A percentile compares a stretch with the other conserved stretches of the same genome.
These are phyloP conservation scores for Drosophila parabipectinata DNA, from an alignment of 1,140 invertebrate genomes.

Conservation along the genomic window DNA sequence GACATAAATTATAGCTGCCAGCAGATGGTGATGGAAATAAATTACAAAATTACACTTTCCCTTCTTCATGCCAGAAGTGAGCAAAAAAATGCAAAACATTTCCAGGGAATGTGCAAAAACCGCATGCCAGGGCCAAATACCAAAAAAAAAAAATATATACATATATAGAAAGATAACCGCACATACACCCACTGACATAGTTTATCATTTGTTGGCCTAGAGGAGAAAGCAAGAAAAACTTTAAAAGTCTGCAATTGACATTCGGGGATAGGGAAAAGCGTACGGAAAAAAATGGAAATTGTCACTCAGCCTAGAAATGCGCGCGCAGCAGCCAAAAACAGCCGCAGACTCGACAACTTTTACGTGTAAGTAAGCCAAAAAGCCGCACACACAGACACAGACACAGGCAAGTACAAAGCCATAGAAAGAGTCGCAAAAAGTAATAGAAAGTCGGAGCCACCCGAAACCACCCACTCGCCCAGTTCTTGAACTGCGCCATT, in stretches of 20 bases:
- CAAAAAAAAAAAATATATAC: constrained; percentile 30
- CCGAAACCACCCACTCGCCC: constrained; percentile 17
- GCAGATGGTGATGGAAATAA: constrained; percentile 71
- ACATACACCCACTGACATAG: constrained; percentile 56
- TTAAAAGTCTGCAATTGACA: constrained; percentile 82
- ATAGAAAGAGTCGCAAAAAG: constrained; percentile 49
- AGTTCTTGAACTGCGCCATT: constrained; percentile 80
- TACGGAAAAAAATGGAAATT: constrained; percentile 54
- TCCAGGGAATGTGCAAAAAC: constrained; percentile 43
- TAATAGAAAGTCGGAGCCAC: constrained; percentile 67
- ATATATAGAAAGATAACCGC: constrained; percentile 50
- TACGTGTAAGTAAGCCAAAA: constrained; percentile 65
- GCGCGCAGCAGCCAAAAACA: constrained; percentile 72
- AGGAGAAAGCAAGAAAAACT: constrained; percentile 55
- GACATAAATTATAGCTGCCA: constrained; percentile 71
- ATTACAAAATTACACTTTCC: constrained; percentile 51
- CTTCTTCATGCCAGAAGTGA: constrained; percentile 28
- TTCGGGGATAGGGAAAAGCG: constrained; percentile 44
- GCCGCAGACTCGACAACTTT: constrained; percentile 52
- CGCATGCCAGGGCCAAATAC: constrained; percentile 46
- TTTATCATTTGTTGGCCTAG: constrained; percentile 65
- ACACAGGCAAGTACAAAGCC: constrained; percentile 2
- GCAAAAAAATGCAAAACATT: constrained; percentile 29
- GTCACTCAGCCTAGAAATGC: constrained; percentile 75
- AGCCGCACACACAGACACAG: constrained; percentile 48